Conservation (phyloP, 2,888 invertebrate species). For the Branchipolynoe longqiensis region DNA sequence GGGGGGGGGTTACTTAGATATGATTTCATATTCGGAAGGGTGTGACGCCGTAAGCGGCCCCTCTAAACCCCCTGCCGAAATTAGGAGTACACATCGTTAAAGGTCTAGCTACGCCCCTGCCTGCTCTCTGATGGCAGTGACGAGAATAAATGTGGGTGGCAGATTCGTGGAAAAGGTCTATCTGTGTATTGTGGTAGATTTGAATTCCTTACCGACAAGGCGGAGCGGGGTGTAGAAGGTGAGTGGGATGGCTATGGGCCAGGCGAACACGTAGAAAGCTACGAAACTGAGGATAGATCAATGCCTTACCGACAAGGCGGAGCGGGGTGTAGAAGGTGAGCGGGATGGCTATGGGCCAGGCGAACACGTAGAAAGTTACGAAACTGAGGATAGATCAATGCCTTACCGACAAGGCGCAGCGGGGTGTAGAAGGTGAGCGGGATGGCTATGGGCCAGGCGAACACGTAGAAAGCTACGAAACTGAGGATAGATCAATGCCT, state of each 20-base stretch:
- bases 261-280: slow-evolving; percentile 20
- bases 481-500: slow-evolving; percentile 10
- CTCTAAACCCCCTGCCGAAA: too few species aligned
- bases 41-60: too few species aligned
- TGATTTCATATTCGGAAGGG: too few species aligned
- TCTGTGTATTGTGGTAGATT: too few species aligned
- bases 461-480: slow-evolving; percentile 23
- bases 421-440: slow-evolving; percentile 10
- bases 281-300: slow-evolving; percentile 11
- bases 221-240: not conserved
- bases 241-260: slow-evolving; percentile 26
- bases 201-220: not conserved
- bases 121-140: too few species aligned
- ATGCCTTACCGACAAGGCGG: not conserved
- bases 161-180: too few species aligned
- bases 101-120: too few species aligned
- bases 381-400: not conserved
- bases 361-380: not conserved
- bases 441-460: slow-evolving; percentile 21
- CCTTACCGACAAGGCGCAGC: not conserved
- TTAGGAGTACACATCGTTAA: too few species aligned
- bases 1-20: too few species aligned
- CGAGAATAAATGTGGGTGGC: too few species aligned
- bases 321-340: not conserved
- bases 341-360: not conserved